These are phyloP conservation scores for Ceratina australensis DNA, from an alignment of 1,140 invertebrate genomes.

Conservation along the genomic window DNA sequence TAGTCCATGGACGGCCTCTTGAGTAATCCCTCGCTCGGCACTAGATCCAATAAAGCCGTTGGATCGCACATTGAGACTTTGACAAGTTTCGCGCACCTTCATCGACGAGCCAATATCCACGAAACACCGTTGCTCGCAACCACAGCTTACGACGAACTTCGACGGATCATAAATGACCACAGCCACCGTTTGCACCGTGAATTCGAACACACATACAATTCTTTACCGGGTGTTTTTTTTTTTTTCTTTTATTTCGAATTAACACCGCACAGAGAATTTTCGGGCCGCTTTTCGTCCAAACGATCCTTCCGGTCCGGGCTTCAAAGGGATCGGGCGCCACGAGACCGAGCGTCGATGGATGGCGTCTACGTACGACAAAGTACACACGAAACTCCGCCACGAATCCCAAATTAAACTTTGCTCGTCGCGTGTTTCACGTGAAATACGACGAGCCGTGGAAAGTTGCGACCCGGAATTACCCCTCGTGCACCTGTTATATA, in stretches of 20 bases:
- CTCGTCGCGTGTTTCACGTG: constrained; percentile 28
- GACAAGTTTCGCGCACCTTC: constrained; percentile 21
- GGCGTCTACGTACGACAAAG: constrained; percentile 42
- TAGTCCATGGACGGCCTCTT: constrained; percentile 78
- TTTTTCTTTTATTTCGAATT: background rate
- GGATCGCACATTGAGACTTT: constrained; percentile 66
- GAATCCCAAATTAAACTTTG: constrained; percentile 55
- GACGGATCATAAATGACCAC: no score
- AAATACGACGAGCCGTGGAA: constrained; percentile 34
- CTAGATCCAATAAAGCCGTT: constrained; percentile 75
- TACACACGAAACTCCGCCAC: constrained; percentile 39
- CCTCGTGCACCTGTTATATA: constrained; percentile 20
- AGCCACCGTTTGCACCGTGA: no score
- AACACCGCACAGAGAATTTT: constrained; percentile 5
- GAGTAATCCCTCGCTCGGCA: constrained; percentile 76
- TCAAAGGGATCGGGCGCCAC: constrained; percentile 45
- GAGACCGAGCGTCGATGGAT: constrained; percentile 50
- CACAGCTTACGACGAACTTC: no score
- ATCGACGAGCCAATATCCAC: constrained; percentile 43
- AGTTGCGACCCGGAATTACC: constrained; percentile 29
- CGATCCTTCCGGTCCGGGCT: constrained; percentile 56
- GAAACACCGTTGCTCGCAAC: no score
- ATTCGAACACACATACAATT: no score
- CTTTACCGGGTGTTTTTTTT: no score
- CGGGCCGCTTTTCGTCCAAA: constrained; percentile 27